Evolutionary conservation across 2,888 invertebrate species (phyloP).

Genomic region (Mellilla xanthometata): DNA sequence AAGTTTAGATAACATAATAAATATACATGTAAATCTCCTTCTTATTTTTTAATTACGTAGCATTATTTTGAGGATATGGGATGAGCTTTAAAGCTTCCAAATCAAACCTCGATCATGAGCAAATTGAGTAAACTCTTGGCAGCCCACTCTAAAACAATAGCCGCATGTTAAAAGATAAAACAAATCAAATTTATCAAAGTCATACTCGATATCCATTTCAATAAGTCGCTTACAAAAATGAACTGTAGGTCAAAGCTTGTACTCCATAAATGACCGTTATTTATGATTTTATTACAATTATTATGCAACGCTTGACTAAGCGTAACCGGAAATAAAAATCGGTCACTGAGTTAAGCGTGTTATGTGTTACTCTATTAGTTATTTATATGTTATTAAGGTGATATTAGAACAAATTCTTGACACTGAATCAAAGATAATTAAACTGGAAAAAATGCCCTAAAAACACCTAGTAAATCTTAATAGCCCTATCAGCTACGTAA

Average conservation of each 20-base stretch:
- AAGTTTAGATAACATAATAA: too few relatives aligned
- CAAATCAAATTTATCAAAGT: conserved; percentile 7
- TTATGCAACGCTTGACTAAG: conserved; percentile 35
- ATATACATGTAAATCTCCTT: too few relatives aligned
- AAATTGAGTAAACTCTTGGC: too few relatives aligned
- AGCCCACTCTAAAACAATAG: neutral
- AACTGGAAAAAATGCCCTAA: too few relatives aligned
- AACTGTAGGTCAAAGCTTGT: conserved; percentile 2
- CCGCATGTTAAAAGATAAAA: neutral
- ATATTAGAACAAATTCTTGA: too few relatives aligned
- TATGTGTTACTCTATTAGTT: conserved; percentile 13
- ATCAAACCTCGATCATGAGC: too few relatives aligned
- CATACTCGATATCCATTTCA: neutral
- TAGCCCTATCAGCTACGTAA: too few relatives aligned
- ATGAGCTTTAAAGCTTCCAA: too few relatives aligned
- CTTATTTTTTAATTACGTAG: too few relatives aligned
- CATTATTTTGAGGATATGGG: too few relatives aligned
- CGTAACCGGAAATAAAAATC: conserved; percentile 33
- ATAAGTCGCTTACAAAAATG: conserved; percentile 2
- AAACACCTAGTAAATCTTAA: too few relatives aligned
- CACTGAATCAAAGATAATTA: too few relatives aligned
- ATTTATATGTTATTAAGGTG: conserved; percentile 3
- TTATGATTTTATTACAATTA: conserved; percentile 27
- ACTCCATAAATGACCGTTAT: neutral
- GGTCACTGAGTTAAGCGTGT: conserved; percentile 27